These are phyloP conservation scores for Anolis sagrei DNA, from an alignment of 2,113 vertebrate species.

Conservation along the genomic window DNA sequence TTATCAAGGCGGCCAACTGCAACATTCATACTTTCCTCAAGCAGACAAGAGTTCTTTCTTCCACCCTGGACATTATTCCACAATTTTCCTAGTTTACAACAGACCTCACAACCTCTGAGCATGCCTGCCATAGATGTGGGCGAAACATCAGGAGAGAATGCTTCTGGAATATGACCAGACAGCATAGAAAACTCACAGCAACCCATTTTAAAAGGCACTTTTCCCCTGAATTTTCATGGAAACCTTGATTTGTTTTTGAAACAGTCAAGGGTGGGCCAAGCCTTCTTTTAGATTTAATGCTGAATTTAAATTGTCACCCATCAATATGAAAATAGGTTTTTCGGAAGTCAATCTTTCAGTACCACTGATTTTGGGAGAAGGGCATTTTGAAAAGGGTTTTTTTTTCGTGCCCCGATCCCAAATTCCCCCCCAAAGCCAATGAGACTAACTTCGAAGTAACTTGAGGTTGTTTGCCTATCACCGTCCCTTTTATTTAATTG, in stretches of 20 bases:
- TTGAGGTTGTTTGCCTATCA: neutral
- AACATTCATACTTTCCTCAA: no score
- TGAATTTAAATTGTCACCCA: neutral
- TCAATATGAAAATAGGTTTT: neutral
- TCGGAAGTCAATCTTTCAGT: constrained; percentile 1
- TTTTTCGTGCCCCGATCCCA: neutral
- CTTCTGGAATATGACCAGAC: no score
- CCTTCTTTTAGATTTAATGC: neutral
- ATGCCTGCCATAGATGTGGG: no score
- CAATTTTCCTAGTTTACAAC: no score
- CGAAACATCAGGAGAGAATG: no score
- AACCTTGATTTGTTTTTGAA: neutral
- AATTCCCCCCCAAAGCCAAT: neutral
- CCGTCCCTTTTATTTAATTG: neutral
- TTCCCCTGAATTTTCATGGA: neutral
- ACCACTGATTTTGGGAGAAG: neutral
- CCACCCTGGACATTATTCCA: no score
- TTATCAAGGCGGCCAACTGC: no score
- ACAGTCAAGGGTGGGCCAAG: neutral
- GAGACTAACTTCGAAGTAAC: no score
- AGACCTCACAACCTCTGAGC: no score
- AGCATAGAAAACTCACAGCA: no score
- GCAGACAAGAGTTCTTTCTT: no score
- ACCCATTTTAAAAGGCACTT: no score
- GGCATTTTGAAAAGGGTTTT: neutral